Evolutionary conservation across 1,140 invertebrate species (phyloP).

Genomic region (Dendroctonus ponderosae): DNA sequence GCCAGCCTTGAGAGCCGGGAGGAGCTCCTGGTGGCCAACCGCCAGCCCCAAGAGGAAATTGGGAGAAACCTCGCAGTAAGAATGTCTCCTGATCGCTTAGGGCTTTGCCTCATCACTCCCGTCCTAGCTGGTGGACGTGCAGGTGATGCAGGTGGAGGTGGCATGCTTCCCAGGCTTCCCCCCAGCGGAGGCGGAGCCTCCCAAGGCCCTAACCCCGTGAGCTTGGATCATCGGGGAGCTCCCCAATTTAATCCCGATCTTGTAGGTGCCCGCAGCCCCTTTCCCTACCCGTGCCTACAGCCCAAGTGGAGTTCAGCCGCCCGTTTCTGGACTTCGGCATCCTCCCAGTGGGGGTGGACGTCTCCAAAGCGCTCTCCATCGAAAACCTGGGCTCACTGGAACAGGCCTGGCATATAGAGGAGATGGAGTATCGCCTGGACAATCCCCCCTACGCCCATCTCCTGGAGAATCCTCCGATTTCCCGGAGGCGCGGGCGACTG

Average conservation of each 20-base stretch:
- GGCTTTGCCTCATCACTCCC: neutral
- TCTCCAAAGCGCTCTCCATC: constrained; percentile 27
- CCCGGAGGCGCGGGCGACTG: constrained; percentile 10
- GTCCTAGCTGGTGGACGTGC: too few relatives aligned
- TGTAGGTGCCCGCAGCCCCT: too few relatives aligned
- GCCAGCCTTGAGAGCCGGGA: constrained; percentile 30
- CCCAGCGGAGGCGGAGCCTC: neutral
- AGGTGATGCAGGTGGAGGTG: too few relatives aligned
- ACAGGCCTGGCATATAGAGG: constrained; percentile 24
- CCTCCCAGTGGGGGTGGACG: constrained; percentile 24
- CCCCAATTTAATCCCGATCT: too few relatives aligned
- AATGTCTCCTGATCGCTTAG: neutral
- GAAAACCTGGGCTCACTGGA: constrained; percentile 11
- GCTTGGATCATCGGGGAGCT: too few relatives aligned
- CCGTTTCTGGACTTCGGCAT: constrained; percentile 27
- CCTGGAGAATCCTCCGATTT: constrained; percentile 8
- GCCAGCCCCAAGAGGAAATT: neutral
- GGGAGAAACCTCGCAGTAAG: neutral
- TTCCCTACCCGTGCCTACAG: too few relatives aligned
- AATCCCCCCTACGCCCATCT: constrained; percentile 18
- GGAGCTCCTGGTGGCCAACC: constrained; percentile 15
- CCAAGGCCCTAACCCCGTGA: too few relatives aligned
- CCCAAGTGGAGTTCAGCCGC: constrained; percentile 12
- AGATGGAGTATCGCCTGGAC: constrained; percentile 32
- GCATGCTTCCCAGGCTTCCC: neutral